A percentile compares a stretch with the other conserved stretches of the same genome.
These are phyloP conservation scores for Mungos mungo DNA, from an alignment of 2,113 vertebrate genomes.

Conservation along the genomic window DNA sequence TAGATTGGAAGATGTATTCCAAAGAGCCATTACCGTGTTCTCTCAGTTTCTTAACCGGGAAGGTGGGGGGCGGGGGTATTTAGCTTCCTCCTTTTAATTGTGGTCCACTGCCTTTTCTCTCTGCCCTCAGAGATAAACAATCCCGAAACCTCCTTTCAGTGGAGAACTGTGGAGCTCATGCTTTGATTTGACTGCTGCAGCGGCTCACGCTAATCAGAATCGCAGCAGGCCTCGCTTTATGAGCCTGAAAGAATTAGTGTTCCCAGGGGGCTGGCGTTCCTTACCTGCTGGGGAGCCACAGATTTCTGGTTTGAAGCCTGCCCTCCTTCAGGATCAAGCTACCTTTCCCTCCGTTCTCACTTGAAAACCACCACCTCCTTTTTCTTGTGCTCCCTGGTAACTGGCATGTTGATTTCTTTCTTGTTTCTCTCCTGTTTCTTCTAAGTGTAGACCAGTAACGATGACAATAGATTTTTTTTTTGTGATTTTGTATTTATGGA, in stretches of 20 bases:
- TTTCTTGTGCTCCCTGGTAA: conserved; percentile 1
- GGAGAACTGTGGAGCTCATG: not conserved
- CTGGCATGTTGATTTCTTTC: not conserved
- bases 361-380: not conserved
- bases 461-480: not conserved
- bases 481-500: conserved; percentile 46
- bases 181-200: not conserved
- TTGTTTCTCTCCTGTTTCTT: not conserved
- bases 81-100: conserved; percentile 53
- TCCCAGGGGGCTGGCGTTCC: conserved; percentile 50
- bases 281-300: conserved; percentile 57
- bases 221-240: conserved; percentile 26
- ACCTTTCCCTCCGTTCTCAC: conserved; percentile 31
- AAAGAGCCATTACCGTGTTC: not conserved
- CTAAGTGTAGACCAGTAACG: not conserved
- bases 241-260: conserved; percentile 57
- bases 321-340: not conserved
- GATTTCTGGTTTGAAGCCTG: conserved; percentile 22
- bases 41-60: not conserved
- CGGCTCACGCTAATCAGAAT: not conserved
- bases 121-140: conserved; percentile 51
- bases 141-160: conserved; percentile 38
- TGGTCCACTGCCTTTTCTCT: conserved; percentile 47
- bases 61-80: not conserved
- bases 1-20: not conserved